phyloP scores from a whole-genome alignment of 2,888 invertebrate genomes.

The Biston betularia region DNA sequence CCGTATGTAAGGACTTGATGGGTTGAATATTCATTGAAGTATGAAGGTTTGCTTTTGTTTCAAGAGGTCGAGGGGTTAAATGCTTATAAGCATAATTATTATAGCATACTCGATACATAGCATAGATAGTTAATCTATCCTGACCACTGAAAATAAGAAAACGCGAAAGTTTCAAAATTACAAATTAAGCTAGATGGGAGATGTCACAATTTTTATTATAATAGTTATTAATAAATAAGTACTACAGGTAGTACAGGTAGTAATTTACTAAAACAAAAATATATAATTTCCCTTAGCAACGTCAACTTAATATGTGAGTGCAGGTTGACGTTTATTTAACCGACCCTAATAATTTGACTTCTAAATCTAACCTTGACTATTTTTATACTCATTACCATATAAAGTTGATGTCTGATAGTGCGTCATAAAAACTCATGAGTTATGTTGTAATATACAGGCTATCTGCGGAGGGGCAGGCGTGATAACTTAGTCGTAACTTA shows the following conservation, averaged over 20 bases:
- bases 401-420: conserved; percentile 31
- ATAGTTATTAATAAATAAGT: too few relatives aligned
- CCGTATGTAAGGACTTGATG: conserved; percentile 30
- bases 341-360: too few relatives aligned
- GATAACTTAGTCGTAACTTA: conserved; percentile 23
- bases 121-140: too few relatives aligned
- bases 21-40: conserved; percentile 39
- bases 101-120: not conserved
- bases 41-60: conserved; percentile 24
- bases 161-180: too few relatives aligned
- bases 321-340: too few relatives aligned
- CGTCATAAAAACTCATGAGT: conserved; percentile 34
- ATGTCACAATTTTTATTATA: too few relatives aligned
- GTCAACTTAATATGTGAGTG: too few relatives aligned
- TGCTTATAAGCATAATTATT: not conserved
- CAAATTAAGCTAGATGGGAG: too few relatives aligned
- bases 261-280: too few relatives aligned
- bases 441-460: conserved; percentile 25
- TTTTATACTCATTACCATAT: conserved; percentile 36
- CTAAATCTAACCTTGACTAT: conserved; percentile 22
- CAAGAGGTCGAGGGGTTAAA: not conserved
- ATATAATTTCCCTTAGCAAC: too few relatives aligned
- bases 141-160: too few relatives aligned
- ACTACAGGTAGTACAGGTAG: too few relatives aligned
- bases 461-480: conserved; percentile 25